Percentiles rank a stretch among this genome's conserved stretches.
Evolutionary conservation across 2,113 vertebrate species (phyloP).

Genomic region (Gymnarchus niloticus): DNA sequence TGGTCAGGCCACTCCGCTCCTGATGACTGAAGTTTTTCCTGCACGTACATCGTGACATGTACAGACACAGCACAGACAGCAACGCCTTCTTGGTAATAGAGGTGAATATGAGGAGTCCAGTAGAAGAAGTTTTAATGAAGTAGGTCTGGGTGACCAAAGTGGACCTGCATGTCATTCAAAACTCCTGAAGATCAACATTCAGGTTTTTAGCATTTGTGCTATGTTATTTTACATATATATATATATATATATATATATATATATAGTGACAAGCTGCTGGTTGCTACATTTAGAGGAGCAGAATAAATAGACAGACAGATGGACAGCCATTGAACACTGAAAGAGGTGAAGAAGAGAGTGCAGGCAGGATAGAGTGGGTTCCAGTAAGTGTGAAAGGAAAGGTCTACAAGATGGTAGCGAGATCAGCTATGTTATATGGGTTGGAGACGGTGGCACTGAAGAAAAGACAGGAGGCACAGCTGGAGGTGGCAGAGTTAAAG

Average conservation of each 20-base stretch:
- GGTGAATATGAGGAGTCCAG: not conserved
- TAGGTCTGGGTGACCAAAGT: not conserved
- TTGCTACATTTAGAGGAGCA: not conserved
- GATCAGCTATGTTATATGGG: too few relatives aligned
- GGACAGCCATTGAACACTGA: not conserved
- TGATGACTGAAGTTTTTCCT: not conserved
- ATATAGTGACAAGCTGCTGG: not conserved
- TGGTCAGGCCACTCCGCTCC: not conserved
- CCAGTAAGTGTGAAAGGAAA: too few relatives aligned
- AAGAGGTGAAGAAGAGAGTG: not conserved
- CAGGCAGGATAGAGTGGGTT: too few relatives aligned
- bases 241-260: too few relatives aligned
- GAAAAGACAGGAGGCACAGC: too few relatives aligned
- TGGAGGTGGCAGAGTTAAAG: too few relatives aligned
- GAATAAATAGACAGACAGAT: not conserved
- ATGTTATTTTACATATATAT: too few relatives aligned
- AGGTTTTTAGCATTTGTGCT: not conserved
- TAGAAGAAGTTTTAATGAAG: slow-evolving; percentile 7
- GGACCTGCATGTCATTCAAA: not conserved
- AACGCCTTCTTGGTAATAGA: not conserved
- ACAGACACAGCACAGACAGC: not conserved
- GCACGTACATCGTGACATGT: not conserved
- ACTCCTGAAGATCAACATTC: not conserved
- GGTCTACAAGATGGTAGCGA: too few relatives aligned
- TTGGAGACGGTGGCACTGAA: too few relatives aligned